Conservation (phyloP, 2,113 vertebrate species). For the Amphilophus citrinellus region DNA sequence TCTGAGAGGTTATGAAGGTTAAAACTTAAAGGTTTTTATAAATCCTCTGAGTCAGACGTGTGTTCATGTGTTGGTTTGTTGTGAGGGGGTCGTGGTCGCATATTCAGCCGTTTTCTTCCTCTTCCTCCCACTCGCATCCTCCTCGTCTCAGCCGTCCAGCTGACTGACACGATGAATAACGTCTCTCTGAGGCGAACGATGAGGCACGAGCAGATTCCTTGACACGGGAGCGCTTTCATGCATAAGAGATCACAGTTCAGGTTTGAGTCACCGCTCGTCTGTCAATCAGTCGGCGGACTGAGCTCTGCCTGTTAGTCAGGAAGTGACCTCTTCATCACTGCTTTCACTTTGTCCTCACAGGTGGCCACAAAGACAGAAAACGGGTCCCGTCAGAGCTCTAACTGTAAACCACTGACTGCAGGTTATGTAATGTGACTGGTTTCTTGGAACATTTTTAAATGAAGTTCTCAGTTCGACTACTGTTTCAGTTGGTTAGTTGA, state of each 20-base stretch:
- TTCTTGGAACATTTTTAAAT: not conserved
- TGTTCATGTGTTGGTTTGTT: slow-evolving; percentile 68
- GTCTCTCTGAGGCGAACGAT: not conserved
- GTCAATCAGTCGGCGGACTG: not conserved
- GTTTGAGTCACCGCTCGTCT: slow-evolving; percentile 20
- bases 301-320: not conserved
- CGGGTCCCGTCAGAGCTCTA: not conserved
- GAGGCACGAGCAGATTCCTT: slow-evolving; percentile 22
- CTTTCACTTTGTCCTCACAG: not conserved
- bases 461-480: not conserved
- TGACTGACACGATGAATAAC: slow-evolving; percentile 33
- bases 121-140: slow-evolving; percentile 3
- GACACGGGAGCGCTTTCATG: slow-evolving; percentile 30
- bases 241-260: slow-evolving; percentile 28
- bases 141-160: slow-evolving; percentile 6
- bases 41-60: not conserved
- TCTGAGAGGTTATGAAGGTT: not conserved
- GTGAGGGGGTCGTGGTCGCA: slow-evolving; percentile 68
- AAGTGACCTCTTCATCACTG: not conserved
- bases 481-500: not conserved
- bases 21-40: slow-evolving; percentile 1
- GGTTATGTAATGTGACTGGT: not conserved
- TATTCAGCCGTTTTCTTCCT: slow-evolving; percentile 32
- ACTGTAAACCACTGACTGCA: not conserved
- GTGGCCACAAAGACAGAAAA: not conserved